Evolutionary conservation across 1,140 invertebrate species (phyloP), one percentile per base, ranked within the genome.

Genomic region (Papilio aristodemus): DNA sequence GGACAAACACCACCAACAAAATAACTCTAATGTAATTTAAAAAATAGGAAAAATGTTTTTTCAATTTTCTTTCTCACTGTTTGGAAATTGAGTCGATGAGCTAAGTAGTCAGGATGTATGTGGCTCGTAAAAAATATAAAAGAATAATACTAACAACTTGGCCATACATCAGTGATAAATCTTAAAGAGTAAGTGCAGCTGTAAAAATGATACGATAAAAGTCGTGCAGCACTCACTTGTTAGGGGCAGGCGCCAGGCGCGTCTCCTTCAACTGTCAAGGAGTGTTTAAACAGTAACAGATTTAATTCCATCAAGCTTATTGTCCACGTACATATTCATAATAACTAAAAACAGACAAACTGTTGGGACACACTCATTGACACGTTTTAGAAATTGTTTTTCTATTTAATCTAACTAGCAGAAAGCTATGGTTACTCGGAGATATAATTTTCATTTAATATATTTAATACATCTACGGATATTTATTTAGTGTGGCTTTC

Each of bases 261-360:
- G 69, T 78, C 76, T 76, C 84, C 85, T 89, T 89, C 83, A 85
- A 84, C 84, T 86, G 87, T 84, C 87, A 79, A 27, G 68, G 66
- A 54, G 72, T 69, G 70, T 71, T 86, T 81, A 79, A 86, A 80
- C 71, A 80, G 70, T 74, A 78, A 79, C 80, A 81, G 80, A 87
- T 85, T 86, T 83, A 81, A 83, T 82, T 74, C 74, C 72, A 81
- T 74, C 69, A 67, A 76, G 67, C 60, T 70, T 70, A 71, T 70
- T 46, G 71, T 72, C 70, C 60, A 25, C n/a, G 38, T 60, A 69
- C 39, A 71, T 78, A 74, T 79, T 75, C 67, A 73, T 87, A 85
- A 83, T 82, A 74, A 77, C 77, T 77, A 80, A 86, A 86, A 84
- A 79, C 80, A 81, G 83, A 83, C 73, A 64, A 22, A 39, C 60